Conservation (phyloP, 2,888 invertebrate species). For the Prosapia bicincta region DNA sequence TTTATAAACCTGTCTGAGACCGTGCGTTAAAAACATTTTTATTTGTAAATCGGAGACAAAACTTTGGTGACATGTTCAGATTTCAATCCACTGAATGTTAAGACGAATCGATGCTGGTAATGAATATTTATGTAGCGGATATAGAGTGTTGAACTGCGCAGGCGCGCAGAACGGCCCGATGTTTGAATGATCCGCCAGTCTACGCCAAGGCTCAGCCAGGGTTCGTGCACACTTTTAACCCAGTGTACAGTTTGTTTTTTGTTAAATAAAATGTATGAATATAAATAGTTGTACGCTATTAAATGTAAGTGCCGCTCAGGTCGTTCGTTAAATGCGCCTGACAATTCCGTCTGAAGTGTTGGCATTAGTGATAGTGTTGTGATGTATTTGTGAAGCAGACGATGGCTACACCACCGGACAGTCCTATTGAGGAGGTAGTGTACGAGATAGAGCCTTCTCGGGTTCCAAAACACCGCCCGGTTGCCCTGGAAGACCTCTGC, state of each 20-base stretch:
- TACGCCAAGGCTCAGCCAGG: not conserved
- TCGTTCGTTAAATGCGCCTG: not conserved
- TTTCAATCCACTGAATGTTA: not conserved
- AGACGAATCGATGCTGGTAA: not conserved
- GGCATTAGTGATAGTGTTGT: not conserved
- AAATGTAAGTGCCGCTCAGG: not conserved
- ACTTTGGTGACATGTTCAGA: not conserved
- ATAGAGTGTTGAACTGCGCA: not conserved
- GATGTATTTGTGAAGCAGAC: constrained; percentile 8
- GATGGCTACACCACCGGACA: constrained; percentile 85
- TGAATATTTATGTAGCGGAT: not conserved
- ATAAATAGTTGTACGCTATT: not conserved
- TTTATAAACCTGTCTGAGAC: no score
- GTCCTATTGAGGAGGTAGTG: constrained; percentile 81
- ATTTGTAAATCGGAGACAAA: not conserved
- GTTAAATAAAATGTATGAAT: not conserved
- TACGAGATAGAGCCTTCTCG: constrained; percentile 80
- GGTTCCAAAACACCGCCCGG: constrained; percentile 77
- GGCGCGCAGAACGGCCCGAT: not conserved
- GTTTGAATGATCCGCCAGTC: not conserved
- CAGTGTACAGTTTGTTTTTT: no score
- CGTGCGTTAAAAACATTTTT: not conserved
- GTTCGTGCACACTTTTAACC: not conserved
- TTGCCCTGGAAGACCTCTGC: constrained; percentile 86
- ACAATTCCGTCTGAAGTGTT: not conserved